Base-by-base conservation (phyloP, 2,797 vertebrate genomes). In the Macroramphosus scolopax region DNA sequence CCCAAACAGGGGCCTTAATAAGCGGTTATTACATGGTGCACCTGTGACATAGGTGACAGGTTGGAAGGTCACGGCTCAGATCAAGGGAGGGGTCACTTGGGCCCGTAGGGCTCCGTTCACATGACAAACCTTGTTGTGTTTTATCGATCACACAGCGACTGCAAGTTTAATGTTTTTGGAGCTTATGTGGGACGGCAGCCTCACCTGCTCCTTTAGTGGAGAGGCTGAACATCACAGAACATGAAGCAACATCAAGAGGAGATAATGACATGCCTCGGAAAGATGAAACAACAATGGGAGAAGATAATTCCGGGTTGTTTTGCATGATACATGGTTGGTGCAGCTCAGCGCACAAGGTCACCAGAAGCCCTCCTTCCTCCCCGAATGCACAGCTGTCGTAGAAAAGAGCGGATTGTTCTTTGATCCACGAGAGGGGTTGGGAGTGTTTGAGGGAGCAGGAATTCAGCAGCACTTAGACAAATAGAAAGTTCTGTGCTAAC, bases 21-120 rank as follows among this genome's bases (percentile, higher is more conserved):
- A 77, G 54, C 50, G 50, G 36, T 54, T 62, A 67, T 75, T 67
- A 60, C 40, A 39, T 9, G 14, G 39, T 60, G 70, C 80, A 80
- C 78, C 75, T 83, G 78, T 75, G 73, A 35, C 47, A 26, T 2
- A 22, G 59, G 30, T 1, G 1, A 39, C 45, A 33, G 18, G 4
- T 24, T 3, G 11, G 34, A 32, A 53, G 74, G 48, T 55, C 54
- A 44, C 0, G 15, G 35, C 36, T 47, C 17, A 18, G 58, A 58
- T 74, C 51, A 32, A 2, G 13, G 31, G 33, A 36, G 36, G 14
- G 35, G 44, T 33, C n/a, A 4, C n/a, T n/a, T 12, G 6, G 6
- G 46, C 24, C 55, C 44, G 17, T 8, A n/a, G 50, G 54, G 28
- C 13, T 39, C 17, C n/a, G 14, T 32, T 15, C 38, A n/a, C n/a